Conservation (phyloP, 1,140 invertebrate species). For the Halictus rubicundus region DNA sequence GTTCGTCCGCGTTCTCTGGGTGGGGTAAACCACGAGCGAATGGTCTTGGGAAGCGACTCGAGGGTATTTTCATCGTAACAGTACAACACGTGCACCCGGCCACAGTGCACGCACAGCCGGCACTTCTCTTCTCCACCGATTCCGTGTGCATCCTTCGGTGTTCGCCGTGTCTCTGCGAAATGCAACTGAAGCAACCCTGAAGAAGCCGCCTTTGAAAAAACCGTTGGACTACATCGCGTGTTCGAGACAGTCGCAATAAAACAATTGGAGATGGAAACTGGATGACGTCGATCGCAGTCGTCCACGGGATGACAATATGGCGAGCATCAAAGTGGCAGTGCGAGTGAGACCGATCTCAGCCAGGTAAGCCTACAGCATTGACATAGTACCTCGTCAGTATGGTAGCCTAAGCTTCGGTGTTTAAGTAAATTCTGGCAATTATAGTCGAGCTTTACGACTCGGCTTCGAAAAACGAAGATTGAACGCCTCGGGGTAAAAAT, state of each 20-base stretch:
- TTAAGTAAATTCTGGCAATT: too few species aligned
- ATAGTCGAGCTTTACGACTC: too few species aligned
- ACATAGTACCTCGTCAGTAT: too few species aligned
- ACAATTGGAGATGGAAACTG: neutral
- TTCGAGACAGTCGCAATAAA: too few species aligned
- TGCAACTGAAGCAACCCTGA: neutral
- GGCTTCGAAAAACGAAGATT: too few species aligned
- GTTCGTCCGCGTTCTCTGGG: constrained; percentile 50
- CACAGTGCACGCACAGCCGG: constrained; percentile 59
- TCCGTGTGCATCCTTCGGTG: constrained; percentile 10
- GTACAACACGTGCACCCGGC: constrained; percentile 73
- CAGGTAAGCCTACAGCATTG: constrained; percentile 76
- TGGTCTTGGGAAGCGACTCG: constrained; percentile 65
- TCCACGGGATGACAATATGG: constrained; percentile 74
- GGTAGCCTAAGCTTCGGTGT: too few species aligned
- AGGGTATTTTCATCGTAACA: constrained; percentile 76
- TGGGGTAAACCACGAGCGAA: constrained; percentile 69
- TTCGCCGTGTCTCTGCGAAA: neutral
- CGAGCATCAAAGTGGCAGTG: constrained; percentile 82
- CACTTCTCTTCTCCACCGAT: constrained; percentile 10
- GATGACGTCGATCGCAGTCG: constrained; percentile 41
- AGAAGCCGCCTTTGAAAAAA: neutral
- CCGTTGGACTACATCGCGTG: too few species aligned
- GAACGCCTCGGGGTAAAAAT: too few species aligned
- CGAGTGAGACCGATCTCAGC: constrained; percentile 81